Evolutionary conservation across 2,888 invertebrate species (phyloP).

Genomic region (Sesia bembeciformis): DNA sequence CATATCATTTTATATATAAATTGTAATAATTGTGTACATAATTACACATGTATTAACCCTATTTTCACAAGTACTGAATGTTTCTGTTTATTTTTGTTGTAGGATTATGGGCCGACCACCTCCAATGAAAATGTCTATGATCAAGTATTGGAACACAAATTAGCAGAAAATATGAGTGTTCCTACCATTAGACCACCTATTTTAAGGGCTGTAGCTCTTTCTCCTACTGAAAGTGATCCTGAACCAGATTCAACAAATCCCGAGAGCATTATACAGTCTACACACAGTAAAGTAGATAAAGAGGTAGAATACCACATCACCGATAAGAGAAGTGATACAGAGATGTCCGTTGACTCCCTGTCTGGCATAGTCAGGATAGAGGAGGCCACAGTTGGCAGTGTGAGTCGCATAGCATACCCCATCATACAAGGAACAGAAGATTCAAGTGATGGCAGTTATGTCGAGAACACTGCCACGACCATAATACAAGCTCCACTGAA

Average conservation of each 20-base stretch:
- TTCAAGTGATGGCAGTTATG: constrained; percentile 52
- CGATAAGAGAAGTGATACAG: constrained; percentile 49
- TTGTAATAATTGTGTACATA: neutral
- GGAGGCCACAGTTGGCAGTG: constrained; percentile 49
- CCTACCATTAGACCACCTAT: constrained; percentile 63
- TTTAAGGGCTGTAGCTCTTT: constrained; percentile 53
- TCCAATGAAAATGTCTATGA: constrained; percentile 67
- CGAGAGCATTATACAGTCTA: constrained; percentile 59
- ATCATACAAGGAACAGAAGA: constrained; percentile 58
- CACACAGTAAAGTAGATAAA: constrained; percentile 47
- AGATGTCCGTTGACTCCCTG: constrained; percentile 57
- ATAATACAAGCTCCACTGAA: constrained; percentile 58
- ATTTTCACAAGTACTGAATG: neutral
- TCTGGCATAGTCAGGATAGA: constrained; percentile 61
- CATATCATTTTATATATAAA: neutral
- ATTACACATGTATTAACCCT: no score
- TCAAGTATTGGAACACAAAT: constrained; percentile 62
- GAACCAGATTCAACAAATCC: constrained; percentile 67
- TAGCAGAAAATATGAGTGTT: constrained; percentile 64
- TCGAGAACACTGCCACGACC: constrained; percentile 47
- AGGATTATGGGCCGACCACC: constrained; percentile 74
- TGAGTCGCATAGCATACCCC: constrained; percentile 54
- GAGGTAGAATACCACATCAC: constrained; percentile 59
- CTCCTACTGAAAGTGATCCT: constrained; percentile 48
- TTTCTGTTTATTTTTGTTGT: constrained; percentile 34